A percentile compares a stretch with the other conserved stretches of the same genome.
phyloP scores from a whole-genome alignment of 2,113 vertebrate genomes.

The Ptilonorhynchus violaceus region DNA sequence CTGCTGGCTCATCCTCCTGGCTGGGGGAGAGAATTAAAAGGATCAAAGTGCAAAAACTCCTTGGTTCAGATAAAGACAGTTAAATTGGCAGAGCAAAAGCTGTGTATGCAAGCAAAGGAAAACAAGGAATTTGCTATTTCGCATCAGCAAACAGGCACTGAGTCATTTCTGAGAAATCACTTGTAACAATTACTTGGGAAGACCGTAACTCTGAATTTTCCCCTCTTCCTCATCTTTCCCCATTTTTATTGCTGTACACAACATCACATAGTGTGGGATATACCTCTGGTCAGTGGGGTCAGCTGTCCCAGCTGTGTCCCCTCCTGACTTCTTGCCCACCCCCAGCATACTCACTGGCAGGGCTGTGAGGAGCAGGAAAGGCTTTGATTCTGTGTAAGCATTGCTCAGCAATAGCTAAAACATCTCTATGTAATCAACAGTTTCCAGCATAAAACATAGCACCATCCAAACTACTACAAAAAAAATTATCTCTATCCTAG shows the following conservation, averaged over 20 bases:
- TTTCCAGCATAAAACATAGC: background rate
- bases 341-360: background rate
- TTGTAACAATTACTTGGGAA: background rate
- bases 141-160: background rate
- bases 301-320: background rate
- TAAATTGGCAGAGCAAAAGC: background rate
- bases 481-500: background rate
- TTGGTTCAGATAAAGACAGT: background rate
- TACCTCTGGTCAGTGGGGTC: background rate
- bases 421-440: background rate
- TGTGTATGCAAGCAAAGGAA: background rate
- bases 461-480: background rate
- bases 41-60: background rate
- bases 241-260: background rate
- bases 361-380: background rate
- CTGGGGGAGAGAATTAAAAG: background rate
- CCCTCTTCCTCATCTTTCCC: background rate
- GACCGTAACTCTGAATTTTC: background rate
- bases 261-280: background rate
- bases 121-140: background rate
- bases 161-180: background rate
- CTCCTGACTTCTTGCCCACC: background rate
- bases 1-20: rapidly evolving
- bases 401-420: background rate
- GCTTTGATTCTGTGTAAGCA: background rate